Evolutionary conservation across 1,140 invertebrate genomes (phyloP).

Genomic region (Caenorhabditis briggsae): DNA sequence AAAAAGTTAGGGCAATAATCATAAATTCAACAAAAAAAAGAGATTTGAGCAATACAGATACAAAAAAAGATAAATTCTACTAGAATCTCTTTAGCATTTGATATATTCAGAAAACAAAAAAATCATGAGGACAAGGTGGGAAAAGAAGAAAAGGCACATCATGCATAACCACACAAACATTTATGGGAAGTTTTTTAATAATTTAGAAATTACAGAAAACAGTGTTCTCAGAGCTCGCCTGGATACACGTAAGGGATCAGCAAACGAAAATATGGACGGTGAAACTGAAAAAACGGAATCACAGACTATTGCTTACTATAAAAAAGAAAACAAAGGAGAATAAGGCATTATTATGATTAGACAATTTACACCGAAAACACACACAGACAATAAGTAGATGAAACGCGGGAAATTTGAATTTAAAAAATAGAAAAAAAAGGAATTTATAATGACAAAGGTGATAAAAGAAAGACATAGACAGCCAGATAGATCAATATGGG

Average conservation of each 20-base stretch:
- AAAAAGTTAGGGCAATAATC: background rate
- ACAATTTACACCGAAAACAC: constrained; percentile 40
- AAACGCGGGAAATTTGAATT: constrained; percentile 6
- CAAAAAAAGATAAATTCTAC: constrained; percentile 18
- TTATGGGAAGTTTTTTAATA: background rate
- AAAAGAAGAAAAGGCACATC: constrained; percentile 25
- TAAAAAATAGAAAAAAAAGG: background rate
- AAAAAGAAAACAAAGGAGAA: no score
- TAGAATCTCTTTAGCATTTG: constrained; percentile 7
- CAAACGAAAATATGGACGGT: background rate
- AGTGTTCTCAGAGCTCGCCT: constrained; percentile 32
- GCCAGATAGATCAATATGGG: constrained; percentile 55
- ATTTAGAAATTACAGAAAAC: constrained; percentile 33
- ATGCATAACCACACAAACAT: background rate
- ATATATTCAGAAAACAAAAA: background rate
- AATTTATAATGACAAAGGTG: background rate
- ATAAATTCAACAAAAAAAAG: constrained; percentile 12
- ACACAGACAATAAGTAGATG: constrained; percentile 1
- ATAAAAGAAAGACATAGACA: constrained; percentile 7
- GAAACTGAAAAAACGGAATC: background rate
- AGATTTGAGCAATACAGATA: constrained; percentile 42
- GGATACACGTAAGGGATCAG: constrained; percentile 26
- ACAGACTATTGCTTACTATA: constrained; percentile 15
- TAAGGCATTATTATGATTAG: constrained; percentile 17
- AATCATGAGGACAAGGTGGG: no score